These are phyloP conservation scores for Lagodon rhomboides DNA, from an alignment of 2,797 vertebrate genomes.

Conservation along the genomic window DNA sequence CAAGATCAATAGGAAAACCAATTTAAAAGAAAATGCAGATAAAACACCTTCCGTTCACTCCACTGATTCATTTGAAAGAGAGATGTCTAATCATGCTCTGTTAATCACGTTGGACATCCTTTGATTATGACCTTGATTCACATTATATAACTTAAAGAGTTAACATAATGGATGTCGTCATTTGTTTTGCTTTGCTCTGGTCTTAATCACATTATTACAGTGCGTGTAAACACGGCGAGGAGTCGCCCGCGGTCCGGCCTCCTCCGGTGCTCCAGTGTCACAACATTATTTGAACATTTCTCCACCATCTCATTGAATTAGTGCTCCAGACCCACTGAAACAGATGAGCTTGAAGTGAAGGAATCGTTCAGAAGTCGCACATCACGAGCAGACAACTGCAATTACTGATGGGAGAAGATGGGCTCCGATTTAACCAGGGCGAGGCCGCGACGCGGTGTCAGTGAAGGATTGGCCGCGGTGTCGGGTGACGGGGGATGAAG, in stretches of 20 bases:
- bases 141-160: slow-evolving; percentile 29
- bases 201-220: slow-evolving; percentile 59
- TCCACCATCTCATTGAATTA: slow-evolving; percentile 55
- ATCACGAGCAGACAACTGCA: slow-evolving; percentile 54
- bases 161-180: slow-evolving; percentile 36
- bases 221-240: slow-evolving; percentile 55
- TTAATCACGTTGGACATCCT: slow-evolving; percentile 28
- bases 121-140: slow-evolving; percentile 34
- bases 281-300: slow-evolving; percentile 61
- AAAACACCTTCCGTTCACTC: slow-evolving; percentile 16
- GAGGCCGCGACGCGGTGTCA: slow-evolving; percentile 50
- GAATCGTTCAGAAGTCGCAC: slow-evolving; percentile 52
- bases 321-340: slow-evolving; percentile 18
- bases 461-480: slow-evolving; percentile 55
- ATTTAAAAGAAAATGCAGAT: neutral
- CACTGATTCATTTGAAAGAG: slow-evolving; percentile 13
- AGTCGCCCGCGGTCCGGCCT: slow-evolving; percentile 44
- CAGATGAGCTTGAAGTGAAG: slow-evolving; percentile 48
- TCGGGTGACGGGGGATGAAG: slow-evolving; percentile 52
- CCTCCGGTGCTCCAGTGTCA: slow-evolving; percentile 60
- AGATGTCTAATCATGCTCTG: slow-evolving; percentile 12
- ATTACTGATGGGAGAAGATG: slow-evolving; percentile 63
- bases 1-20: neutral
- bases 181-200: slow-evolving; percentile 34
- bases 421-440: slow-evolving; percentile 50